Base-by-base conservation (phyloP, 2,113 vertebrate genomes). In the Hirundichthys speculiger region DNA sequence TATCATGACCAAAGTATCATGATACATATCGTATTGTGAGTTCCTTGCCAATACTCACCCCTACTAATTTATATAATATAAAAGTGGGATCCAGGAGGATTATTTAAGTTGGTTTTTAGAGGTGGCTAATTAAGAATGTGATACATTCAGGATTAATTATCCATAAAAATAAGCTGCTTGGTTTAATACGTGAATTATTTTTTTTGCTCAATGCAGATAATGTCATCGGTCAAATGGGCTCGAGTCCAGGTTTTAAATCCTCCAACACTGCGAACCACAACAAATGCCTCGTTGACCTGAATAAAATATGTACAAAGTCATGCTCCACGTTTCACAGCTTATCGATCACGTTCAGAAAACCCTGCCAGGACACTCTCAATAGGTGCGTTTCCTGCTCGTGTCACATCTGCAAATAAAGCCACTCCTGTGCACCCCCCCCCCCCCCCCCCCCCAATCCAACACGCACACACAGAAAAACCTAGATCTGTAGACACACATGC, bases 341-440 rank as follows among this genome's bases (percentile, higher is more conserved):
- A 91, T 46, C 83, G 83, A 92, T 81, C 86, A 83, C 39, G 91
- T 90, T 90, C 90, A 91, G 87, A 78, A 81, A 86, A 90, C 77
- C 83, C 38, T 74, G 83, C n/a, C n/a, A 86, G 40, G 25, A n/a
- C 87, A 87, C 88, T 91, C 90, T 14, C 57, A 20, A 58, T 39
- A 54, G 45, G 58, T 45, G 30, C 13, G 20, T 58, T 54, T 61
- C 47, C 51, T 61, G 40, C 25, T 49, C 63, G 30, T 59, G 69
- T 64, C 61, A 51, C 58, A 15, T 49, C n/a, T 52, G 69, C 21
- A 49, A 41, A 24, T 59, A 64, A 39, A 56, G 47, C 52, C 59
- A 50, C 43, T 57, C 69, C 59, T 71, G 63, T 71, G 27, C 40
- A 2, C n/a, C n/a, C n/a, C n/a, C n/a, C n/a, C n/a, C n/a, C n/a